phyloP scores from a whole-genome alignment of 2,113 vertebrate species.

The Mesitornis unicolor region DNA sequence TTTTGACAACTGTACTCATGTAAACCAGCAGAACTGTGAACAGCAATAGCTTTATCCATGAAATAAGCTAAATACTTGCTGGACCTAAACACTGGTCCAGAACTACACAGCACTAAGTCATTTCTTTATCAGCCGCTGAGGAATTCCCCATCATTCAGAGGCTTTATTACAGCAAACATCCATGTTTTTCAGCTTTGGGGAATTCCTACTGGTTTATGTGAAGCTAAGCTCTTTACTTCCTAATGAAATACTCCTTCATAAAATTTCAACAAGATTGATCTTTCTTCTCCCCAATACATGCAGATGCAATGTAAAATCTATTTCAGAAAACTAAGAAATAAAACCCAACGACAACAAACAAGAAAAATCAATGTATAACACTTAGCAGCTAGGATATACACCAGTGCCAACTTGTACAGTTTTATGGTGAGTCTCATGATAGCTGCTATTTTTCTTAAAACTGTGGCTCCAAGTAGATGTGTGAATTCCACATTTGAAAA shows the following conservation, averaged over 20 bases:
- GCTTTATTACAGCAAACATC: neutral
- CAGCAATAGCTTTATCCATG: neutral
- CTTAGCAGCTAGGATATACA: neutral
- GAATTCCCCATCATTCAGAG: neutral
- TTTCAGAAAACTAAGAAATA: slow-evolving; percentile 19
- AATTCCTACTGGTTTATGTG: neutral
- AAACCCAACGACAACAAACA: neutral
- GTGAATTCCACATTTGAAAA: slow-evolving; percentile 18
- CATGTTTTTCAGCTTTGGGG: neutral
- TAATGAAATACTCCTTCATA: neutral
- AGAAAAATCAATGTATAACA: neutral
- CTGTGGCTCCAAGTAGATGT: neutral
- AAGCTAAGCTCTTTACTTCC: neutral
- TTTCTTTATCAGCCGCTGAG: neutral
- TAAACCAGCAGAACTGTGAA: neutral
- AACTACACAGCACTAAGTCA: too few relatives aligned
- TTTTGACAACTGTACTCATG: neutral
- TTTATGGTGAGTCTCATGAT: neutral
- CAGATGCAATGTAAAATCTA: slow-evolving; percentile 4
- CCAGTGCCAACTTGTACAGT: neutral
- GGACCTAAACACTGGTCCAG: neutral
- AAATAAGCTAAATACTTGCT: neutral
- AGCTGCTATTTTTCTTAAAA: slow-evolving; percentile 17
- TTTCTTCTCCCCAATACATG: neutral
- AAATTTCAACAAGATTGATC: neutral